Evolutionary conservation across 2,797 vertebrate genomes (phyloP), one percentile per base, ranked within the genome.

Genomic region (Micrastur ruficollis): DNA sequence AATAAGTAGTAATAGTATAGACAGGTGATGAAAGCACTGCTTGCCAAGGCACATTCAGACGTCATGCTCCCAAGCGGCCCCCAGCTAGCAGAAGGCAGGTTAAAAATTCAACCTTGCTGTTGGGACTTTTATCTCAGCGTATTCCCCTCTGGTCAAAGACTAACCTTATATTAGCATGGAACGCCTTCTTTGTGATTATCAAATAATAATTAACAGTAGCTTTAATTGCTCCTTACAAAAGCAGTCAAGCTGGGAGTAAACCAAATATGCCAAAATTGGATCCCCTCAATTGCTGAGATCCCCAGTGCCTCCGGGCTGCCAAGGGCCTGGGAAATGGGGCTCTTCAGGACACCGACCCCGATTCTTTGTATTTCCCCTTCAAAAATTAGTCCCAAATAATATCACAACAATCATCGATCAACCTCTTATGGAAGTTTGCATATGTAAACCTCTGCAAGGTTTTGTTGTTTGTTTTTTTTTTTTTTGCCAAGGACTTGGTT

Each of bases 251-350:
- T 59, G 86, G 21, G 59, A 55, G 7, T 11, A 46, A 67, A 46
- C 17, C 0, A 0, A n/a, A 36, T 5, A 12, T 21, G 23, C 21
- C 18, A 16, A 82, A 63, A 59, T 36, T 1, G 7, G 5, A n/a
- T 80, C 20, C n/a, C 7, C n/a, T 20, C 13, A 10, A 1, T 9
- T 22, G 44, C 21, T 49, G 59, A 65, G 32, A 31, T 31, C 11
- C 11, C 27, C 42, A 38, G 5, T 7, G 31, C 9, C 59, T 68
- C 38, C 19, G 32, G 27, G 29, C 36, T 59, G 46, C 29, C 46
- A 32, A 25, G 11, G 31, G 15, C 34, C 46, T 40, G 22, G 40
- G 46, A 42, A 40, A 46, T 9, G 5, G 31, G 14, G 32, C 46
- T 65, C 58, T 61, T 66, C 47, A 56, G 17, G 53, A 40, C 36